phyloP scores from a whole-genome alignment of 2,797 vertebrate genomes.

The Meda fulgida region DNA sequence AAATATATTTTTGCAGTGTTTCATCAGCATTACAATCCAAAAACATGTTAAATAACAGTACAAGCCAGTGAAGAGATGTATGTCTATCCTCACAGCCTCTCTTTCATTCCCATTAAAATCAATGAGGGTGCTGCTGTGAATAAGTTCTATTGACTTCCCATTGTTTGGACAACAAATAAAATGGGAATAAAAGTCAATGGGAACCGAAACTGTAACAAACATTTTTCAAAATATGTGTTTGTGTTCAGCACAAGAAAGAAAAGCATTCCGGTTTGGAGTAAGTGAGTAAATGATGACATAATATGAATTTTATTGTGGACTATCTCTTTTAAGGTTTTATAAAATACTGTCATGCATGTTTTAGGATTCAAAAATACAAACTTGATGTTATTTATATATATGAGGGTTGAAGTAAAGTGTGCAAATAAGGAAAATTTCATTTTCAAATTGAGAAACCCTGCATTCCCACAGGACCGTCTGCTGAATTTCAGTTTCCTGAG shows the following conservation, averaged over 20 bases:
- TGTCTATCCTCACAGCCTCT: too few species aligned
- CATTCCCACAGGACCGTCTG: conserved; percentile 84
- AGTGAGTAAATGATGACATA: not conserved
- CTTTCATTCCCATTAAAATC: too few species aligned
- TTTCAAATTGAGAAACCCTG: not conserved
- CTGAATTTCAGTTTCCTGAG: conserved; percentile 96
- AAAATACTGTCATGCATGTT: not conserved
- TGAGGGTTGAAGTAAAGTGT: not conserved
- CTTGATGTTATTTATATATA: not conserved
- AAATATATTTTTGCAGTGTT: too few species aligned
- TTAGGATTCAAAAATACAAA: not conserved
- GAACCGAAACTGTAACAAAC: not conserved
- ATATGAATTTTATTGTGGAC: not conserved
- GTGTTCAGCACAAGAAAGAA: not conserved
- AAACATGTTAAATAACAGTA: too few species aligned
- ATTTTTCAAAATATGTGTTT: not conserved
- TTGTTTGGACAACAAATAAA: not conserved
- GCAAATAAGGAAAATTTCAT: not conserved
- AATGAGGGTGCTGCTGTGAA: too few species aligned
- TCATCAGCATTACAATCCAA: too few species aligned
- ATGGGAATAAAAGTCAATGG: not conserved
- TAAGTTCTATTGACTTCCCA: not conserved
- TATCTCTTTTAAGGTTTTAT: not conserved
- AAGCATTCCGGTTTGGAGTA: not conserved
- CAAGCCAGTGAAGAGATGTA: too few species aligned